phyloP scores from a whole-genome alignment of 2,888 invertebrate genomes.

The Bhutanitis thaidina region DNA sequence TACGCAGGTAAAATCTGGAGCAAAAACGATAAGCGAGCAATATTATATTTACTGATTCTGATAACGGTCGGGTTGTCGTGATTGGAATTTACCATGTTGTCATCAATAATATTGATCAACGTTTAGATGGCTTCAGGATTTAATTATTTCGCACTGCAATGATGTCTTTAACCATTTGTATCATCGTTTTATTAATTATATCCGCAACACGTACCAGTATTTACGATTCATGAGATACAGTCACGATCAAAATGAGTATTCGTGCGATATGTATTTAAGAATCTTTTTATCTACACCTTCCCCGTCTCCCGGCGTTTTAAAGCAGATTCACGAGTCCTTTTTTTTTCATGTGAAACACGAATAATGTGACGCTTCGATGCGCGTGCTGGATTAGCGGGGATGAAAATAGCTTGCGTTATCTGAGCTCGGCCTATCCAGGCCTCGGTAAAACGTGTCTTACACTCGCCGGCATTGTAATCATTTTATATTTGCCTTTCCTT shows the following conservation, averaged over 20 bases:
- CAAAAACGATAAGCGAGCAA: too few species aligned
- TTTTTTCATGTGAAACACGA: slow-evolving; percentile 7
- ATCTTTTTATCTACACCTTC: neutral
- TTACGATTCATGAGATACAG: neutral
- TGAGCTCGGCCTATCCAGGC: too few species aligned
- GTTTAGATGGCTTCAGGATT: too few species aligned
- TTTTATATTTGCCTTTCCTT: too few species aligned
- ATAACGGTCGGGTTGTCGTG: too few species aligned
- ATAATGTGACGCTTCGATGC: slow-evolving; percentile 2
- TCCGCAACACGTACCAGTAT: neutral
- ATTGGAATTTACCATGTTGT: too few species aligned
- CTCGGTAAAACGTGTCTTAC: too few species aligned
- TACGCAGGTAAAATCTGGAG: too few species aligned
- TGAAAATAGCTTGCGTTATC: neutral
- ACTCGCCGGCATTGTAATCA: too few species aligned
- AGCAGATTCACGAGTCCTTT: neutral
- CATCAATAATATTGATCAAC: too few species aligned
- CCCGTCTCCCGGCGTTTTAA: neutral
- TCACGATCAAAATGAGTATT: neutral
- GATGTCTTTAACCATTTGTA: neutral
- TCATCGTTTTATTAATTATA: neutral
- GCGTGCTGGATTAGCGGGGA: slow-evolving; percentile 10
- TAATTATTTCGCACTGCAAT: neutral
- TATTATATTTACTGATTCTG: too few species aligned
- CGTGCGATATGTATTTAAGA: neutral